These are phyloP conservation scores for Hesperophylax magnus DNA, from an alignment of 1,140 invertebrate species.

Conservation along the genomic window DNA sequence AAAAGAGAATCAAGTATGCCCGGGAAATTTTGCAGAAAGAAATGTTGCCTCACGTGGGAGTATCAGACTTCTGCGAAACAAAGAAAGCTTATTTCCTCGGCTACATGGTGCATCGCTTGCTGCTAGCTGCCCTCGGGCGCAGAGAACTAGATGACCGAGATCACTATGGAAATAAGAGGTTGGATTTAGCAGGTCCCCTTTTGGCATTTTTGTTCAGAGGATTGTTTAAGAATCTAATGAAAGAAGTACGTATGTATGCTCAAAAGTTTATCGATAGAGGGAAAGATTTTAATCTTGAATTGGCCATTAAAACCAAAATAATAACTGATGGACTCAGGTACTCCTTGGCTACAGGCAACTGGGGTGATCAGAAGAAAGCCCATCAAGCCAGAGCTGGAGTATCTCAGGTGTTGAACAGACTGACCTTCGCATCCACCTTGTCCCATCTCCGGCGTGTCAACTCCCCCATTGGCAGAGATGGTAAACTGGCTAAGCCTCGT, in stretches of 20 bases:
- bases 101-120: conserved; percentile 97
- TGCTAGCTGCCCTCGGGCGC: conserved; percentile 94
- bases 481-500: conserved; percentile 97
- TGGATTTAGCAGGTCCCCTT: conserved; percentile 97
- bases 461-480: conserved; percentile 98
- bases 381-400: conserved; percentile 95
- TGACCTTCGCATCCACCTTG: conserved; percentile 98
- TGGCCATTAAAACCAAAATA: conserved; percentile 97
- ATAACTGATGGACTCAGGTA: conserved; percentile 99
- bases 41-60: conserved; percentile 99
- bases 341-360: conserved; percentile 98
- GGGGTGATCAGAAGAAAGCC: conserved; percentile 99
- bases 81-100: conserved; percentile 99
- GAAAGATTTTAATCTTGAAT: conserved; percentile 97
- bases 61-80: conserved; percentile 99
- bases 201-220: conserved; percentile 96
- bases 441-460: conserved; percentile 98
- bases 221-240: conserved; percentile 93
- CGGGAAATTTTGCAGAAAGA: conserved; percentile 99
- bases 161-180: conserved; percentile 99
- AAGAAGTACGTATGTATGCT: conserved; percentile 97
- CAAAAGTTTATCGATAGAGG: conserved; percentile 99
- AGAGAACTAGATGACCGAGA: conserved; percentile 98
- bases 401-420: conserved; percentile 93
- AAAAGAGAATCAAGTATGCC: conserved; percentile 99